phyloP scores from a whole-genome alignment of 2,113 vertebrate species.

The Corythornis vintsioides region DNA sequence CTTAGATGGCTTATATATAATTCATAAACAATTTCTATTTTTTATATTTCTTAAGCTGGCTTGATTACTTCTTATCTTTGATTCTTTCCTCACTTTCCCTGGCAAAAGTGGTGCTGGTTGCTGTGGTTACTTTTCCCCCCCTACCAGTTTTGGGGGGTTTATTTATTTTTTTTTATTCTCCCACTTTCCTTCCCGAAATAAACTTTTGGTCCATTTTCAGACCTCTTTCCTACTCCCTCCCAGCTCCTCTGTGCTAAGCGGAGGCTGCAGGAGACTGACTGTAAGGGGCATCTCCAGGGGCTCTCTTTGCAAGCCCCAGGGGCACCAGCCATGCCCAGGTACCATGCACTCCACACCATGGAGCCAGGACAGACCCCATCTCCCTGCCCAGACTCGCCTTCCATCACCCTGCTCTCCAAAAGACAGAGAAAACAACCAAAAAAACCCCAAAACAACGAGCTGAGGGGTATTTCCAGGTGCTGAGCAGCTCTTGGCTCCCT shows the following conservation, averaged over 20 bases:
- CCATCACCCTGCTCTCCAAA: neutral
- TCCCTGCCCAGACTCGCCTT: neutral
- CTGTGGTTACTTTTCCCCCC: neutral
- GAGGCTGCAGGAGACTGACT: neutral
- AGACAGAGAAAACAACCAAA: neutral
- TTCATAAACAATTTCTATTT: slow-evolving; percentile 31
- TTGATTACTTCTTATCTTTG: slow-evolving; percentile 29
- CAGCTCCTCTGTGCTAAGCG: accelerated
- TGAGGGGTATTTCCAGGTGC: neutral
- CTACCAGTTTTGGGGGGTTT: neutral
- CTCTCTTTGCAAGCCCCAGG: neutral
- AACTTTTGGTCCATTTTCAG: neutral
- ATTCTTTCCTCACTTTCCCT: neutral
- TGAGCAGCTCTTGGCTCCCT: neutral
- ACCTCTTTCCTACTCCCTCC: neutral
- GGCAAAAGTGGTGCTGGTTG: neutral
- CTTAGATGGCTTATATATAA: slow-evolving; percentile 13
- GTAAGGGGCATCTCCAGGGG: neutral
- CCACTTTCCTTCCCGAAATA: neutral
- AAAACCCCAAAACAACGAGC: no score
- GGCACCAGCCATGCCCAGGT: neutral
- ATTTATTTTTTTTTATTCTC: no score
- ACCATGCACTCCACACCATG: neutral
- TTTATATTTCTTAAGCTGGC: slow-evolving; percentile 8
- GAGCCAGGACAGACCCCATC: neutral